These are phyloP conservation scores for Chionomys nivalis DNA, from an alignment of 2,113 vertebrate genomes.

Conservation along the genomic window DNA sequence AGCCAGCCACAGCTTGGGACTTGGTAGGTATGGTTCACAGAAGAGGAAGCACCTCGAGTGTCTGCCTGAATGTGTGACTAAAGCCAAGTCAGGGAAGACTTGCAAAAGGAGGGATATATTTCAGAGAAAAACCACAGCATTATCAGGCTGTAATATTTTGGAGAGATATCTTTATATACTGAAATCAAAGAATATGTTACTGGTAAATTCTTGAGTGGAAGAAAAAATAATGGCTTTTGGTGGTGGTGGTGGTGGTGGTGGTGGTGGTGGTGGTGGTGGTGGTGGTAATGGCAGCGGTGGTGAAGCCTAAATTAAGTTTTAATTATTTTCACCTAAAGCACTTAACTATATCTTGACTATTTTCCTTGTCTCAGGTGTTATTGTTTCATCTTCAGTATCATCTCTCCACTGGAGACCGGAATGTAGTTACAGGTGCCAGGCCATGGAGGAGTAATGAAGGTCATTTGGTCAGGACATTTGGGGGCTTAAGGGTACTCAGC, in stretches of 20 bases:
- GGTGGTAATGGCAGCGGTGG: neutral
- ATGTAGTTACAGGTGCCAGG: neutral
- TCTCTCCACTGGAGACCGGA: neutral
- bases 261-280: neutral
- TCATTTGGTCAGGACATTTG: neutral
- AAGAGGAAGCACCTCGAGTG: conserved; percentile 45
- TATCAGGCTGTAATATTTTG: neutral
- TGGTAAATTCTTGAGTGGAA: conserved; percentile 11
- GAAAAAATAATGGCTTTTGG: conserved; percentile 9
- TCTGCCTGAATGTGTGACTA: conserved; percentile 35
- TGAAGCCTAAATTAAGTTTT: neutral
- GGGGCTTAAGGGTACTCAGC: neutral
- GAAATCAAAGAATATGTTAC: neutral
- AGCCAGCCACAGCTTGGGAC: conserved; percentile 30
- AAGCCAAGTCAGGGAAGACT: conserved; percentile 11
- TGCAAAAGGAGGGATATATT: neutral
- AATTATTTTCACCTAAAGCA: neutral
- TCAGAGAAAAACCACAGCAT: neutral
- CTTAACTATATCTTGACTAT: neutral
- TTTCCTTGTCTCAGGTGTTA: conserved; percentile 21
- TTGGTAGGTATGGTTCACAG: conserved; percentile 34
- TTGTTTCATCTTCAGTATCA: conserved; percentile 1
- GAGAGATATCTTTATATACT: neutral
- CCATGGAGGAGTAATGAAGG: neutral
- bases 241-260: no score